Evolutionary conservation across 1,140 invertebrate genomes (phyloP), one percentile per base, ranked within the genome.

Genomic region (Drosophila prosaltans): DNA sequence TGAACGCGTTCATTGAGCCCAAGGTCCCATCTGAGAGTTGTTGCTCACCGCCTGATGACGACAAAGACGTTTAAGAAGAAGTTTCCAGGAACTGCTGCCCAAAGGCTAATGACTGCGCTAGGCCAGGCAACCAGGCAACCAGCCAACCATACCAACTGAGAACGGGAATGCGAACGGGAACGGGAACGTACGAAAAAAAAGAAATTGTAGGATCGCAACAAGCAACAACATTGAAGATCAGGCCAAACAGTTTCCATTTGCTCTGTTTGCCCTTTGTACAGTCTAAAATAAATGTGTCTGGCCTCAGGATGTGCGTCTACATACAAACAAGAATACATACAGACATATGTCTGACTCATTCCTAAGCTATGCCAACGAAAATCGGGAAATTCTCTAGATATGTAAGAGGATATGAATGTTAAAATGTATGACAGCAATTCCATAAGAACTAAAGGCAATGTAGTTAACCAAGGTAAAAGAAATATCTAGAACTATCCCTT

Each of bases 81-180:
- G 74, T 63, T 86, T 85, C 81, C 81, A 86, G 81, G 81, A 85
- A 85, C 81, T 82, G 78, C 41, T 71, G 76, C 80, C 77, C 55
- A 83, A 72, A 83, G 81, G 81, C 81, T 85, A 81, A 85, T 81
- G 82, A 84, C 82, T 85, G 78, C 78, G 28, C 41, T 45, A 45
- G 60, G 41, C 39, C 39, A 30, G 41, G 7, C 54, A 24, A 36
- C 45, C 45, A 48, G 24, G 16, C 16, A 48, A 48, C 45, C 45
- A 51, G 10, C 45, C 21, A 51, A 8, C 45, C 32, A 36, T 3
- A 51, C 24, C 45, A 51, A 51, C 45, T 7, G 45, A 51, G 45
- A 51, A 51, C 45, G 45, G 45, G 45, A 51, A 51, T 51, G 45
- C 45, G 45, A 51, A 51, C 45, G 45, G 45, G 45, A 51, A 51